Evolutionary conservation across 2,888 invertebrate genomes (phyloP).

Genomic region (Noctua pronuba): DNA sequence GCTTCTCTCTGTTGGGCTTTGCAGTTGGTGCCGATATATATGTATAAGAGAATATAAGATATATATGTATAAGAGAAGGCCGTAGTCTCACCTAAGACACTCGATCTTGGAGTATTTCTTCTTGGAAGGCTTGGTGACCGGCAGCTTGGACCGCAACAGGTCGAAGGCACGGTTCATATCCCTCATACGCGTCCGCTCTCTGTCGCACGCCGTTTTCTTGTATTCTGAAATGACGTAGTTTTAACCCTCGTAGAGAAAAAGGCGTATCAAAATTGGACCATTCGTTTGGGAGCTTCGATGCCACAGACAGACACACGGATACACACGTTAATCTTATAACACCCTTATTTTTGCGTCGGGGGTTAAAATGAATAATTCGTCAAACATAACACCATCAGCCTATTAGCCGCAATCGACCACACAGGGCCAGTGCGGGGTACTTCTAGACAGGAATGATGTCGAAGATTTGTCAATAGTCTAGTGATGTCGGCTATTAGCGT

Average conservation of each 20-base stretch:
- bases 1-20: neutral
- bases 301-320: neutral
- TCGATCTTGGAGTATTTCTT: constrained; percentile 97
- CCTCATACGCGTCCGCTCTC: constrained; percentile 95
- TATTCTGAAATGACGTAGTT: constrained; percentile 89
- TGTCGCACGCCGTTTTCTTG: constrained; percentile 95
- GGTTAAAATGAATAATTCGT: neutral
- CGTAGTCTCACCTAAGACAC: constrained; percentile 92
- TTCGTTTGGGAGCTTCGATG: neutral
- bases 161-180: constrained; percentile 97
- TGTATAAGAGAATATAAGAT: neutral
- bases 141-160: constrained; percentile 93
- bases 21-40: neutral
- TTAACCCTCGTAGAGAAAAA: neutral
- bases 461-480: too few relatives aligned
- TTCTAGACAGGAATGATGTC: too few relatives aligned
- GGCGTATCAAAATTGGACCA: neutral
- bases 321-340: neutral
- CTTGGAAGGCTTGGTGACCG: constrained; percentile 94
- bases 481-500: neutral
- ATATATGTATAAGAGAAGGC: neutral
- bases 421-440: neutral
- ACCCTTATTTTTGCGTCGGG: neutral
- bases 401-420: neutral
- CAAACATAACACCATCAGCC: neutral